A percentile compares a stretch with the other conserved stretches of the same genome.
phyloP scores from a whole-genome alignment of 2,113 vertebrate species.

The Oncorhynchus nerka region DNA sequence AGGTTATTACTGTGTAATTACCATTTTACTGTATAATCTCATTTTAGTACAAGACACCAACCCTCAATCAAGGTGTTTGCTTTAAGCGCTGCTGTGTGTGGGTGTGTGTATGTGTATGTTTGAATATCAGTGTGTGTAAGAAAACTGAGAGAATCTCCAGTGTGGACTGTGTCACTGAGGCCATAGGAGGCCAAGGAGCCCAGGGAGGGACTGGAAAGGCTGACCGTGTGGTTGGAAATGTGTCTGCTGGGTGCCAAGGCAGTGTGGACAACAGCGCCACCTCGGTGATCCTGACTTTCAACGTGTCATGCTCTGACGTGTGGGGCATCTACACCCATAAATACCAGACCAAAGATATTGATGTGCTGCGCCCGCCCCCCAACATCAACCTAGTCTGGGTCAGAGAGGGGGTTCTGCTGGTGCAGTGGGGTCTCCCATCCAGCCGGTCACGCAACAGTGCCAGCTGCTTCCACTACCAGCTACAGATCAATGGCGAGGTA shows the following conservation, averaged over 20 bases:
- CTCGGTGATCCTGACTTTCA: not conserved
- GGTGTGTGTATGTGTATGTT: not conserved
- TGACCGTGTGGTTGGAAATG: no score
- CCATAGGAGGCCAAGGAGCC: not conserved
- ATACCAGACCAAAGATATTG: constrained; percentile 19
- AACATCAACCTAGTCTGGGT: constrained; percentile 33
- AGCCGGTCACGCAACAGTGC: fast-evolving
- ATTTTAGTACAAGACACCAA: not conserved
- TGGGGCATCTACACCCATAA: not conserved
- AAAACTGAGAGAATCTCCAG: not conserved
- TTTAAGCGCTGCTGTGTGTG: no score
- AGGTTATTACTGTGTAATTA: not conserved
- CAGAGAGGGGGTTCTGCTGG: constrained; percentile 19
- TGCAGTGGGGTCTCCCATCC: constrained; percentile 41
- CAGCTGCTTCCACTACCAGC: constrained; percentile 37
- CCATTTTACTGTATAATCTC: not conserved
- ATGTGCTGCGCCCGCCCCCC: constrained; percentile 38
- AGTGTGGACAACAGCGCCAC: not conserved
- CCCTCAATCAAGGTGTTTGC: not conserved
- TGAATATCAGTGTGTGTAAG: not conserved
- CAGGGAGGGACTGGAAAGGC: not conserved
- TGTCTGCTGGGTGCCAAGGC: no score
- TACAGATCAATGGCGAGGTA: constrained; percentile 47
- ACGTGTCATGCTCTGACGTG: not conserved
- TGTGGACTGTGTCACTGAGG: not conserved